phyloP scores from a whole-genome alignment of 64 coral and sea anemone genomes.

The Anthopleura sola region DNA sequence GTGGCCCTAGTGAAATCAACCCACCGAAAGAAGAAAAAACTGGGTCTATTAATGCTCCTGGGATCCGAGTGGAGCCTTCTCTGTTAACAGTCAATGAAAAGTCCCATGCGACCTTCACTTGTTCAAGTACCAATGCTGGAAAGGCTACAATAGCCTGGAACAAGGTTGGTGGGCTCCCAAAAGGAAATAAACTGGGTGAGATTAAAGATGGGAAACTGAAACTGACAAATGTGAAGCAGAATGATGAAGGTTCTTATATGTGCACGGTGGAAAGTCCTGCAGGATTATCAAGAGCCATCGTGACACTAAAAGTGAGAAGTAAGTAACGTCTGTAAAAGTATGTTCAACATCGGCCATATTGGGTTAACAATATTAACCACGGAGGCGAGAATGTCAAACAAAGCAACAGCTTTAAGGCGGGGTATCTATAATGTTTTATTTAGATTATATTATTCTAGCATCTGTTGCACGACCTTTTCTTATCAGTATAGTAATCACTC shows the following conservation, averaged over 20 bases:
- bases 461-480: neutral
- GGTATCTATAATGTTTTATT: too few relatives aligned
- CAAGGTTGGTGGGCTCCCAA: slow-evolving; percentile 35
- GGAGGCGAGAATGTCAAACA: too few relatives aligned
- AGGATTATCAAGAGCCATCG: slow-evolving; percentile 49
- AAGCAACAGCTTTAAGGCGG: too few relatives aligned
- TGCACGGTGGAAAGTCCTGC: slow-evolving; percentile 57
- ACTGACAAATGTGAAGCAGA: slow-evolving; percentile 32
- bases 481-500: neutral
- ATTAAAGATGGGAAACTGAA: slow-evolving; percentile 53
- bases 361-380: neutral
- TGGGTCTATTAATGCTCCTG: slow-evolving; percentile 39
- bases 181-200: neutral
- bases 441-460: too few relatives aligned
- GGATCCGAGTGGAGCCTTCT: slow-evolving; percentile 59
- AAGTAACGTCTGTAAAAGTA: slow-evolving; percentile 1
- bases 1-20: neutral
- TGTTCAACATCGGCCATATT: neutral
- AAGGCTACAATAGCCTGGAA: slow-evolving; percentile 41
- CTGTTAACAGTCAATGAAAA: slow-evolving; percentile 40
- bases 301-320: slow-evolving; percentile 77
- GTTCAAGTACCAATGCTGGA: slow-evolving; percentile 26
- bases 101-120: slow-evolving; percentile 56
- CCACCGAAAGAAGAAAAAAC: neutral
- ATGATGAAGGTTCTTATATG: slow-evolving; percentile 58